Evolutionary conservation across 2,888 invertebrate species (phyloP), one percentile per base, ranked within the genome.

Genomic region (Drosophila rellima): DNA sequence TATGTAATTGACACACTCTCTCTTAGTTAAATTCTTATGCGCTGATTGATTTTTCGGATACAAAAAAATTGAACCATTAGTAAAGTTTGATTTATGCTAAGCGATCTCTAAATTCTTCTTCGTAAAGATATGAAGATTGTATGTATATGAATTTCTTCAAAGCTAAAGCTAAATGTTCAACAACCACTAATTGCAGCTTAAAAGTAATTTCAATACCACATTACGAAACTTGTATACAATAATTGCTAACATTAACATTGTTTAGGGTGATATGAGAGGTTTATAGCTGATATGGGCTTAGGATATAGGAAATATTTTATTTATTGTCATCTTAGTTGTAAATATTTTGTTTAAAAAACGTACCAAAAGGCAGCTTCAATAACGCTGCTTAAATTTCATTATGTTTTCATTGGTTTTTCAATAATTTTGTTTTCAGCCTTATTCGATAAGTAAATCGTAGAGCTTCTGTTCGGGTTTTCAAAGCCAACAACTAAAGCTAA

Each of bases 101-200:
- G 88, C 85, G 77, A 70, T 80, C 51, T 56, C 42, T 44, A 63
- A 64, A 64, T 69, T 73, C 61, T 40, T 18, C 44, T 50, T 78
- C 59, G 67, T 52, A 76, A 57, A 74, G 52, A 40, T 70, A 51
- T 65, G 63, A 60, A 69, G 68, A 74, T 74, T 80, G 70, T 65
- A 77, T 80, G 70, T 67, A 77, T 78, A 70, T 79, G 78, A 73
- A 79, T 68, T 71, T 69, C 66, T 61, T 45, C 56, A 69, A 83
- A 81, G 85, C 85, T 85, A 85, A 85, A 85, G 85, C 85, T 86
- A 88, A 87, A 74, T 77, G 72, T 86, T 86, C 78, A 86, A 86
- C 85, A 86, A 86, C 85, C 85, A 84, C 85, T 86, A 86, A 88
- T 88, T 85, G 83, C 85, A 82, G 80, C 85, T 86, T 88, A 86